Conservation (phyloP, 2,113 vertebrate genomes). For the Montifringilla adamsi region DNA sequence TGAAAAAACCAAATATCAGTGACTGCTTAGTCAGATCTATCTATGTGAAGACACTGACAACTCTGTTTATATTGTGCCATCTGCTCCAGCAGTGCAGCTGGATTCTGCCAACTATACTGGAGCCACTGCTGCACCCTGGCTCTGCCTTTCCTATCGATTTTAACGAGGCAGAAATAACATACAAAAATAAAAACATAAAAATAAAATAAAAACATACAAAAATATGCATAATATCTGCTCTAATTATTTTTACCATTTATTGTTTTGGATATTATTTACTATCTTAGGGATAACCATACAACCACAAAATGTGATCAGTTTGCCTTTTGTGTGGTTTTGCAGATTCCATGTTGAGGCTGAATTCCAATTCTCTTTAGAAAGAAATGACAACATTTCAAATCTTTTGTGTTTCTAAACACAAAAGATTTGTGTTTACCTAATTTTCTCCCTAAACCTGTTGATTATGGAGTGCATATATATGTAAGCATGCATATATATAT, state of each 20-base stretch:
- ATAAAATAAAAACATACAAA: not conserved
- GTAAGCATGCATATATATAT: not conserved
- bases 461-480: not conserved
- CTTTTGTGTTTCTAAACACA: not conserved
- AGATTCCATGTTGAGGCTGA: not conserved
- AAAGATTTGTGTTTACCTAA: not conserved
- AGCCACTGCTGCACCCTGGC: not conserved
- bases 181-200: too few species aligned
- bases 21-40: not conserved
- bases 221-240: not conserved
- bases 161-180: not conserved
- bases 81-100: not conserved
- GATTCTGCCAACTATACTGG: not conserved
- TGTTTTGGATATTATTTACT: not conserved
- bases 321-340: not conserved
- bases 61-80: not conserved
- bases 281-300: not conserved
- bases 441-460: not conserved
- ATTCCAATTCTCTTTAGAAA: not conserved
- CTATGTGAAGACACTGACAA: not conserved
- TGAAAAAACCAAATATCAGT: not conserved
- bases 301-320: not conserved
- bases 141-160: not conserved
- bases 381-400: not conserved
- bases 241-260: not conserved